Conservation (phyloP, 1,140 invertebrate species). For the Watersipora subatra region DNA sequence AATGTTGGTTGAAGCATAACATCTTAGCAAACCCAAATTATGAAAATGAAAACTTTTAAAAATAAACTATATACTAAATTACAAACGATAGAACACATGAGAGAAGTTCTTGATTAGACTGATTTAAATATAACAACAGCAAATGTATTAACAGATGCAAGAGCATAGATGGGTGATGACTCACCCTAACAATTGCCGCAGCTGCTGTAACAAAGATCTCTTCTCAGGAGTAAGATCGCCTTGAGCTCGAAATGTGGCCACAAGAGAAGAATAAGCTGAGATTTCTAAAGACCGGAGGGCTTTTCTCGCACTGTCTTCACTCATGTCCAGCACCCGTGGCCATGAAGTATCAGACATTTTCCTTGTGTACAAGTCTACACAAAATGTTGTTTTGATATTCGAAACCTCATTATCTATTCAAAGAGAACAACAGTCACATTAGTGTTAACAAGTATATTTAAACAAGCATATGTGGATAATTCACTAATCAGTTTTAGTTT, state of each 20-base stretch:
- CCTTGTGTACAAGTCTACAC: too few relatives aligned
- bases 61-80: not conserved
- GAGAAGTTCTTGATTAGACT: too few relatives aligned
- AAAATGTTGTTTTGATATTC: too few relatives aligned
- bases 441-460: too few relatives aligned
- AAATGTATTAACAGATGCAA: too few relatives aligned
- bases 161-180: too few relatives aligned
- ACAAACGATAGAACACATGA: not conserved
- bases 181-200: constrained; percentile 55
- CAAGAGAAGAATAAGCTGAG: constrained; percentile 73
- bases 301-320: constrained; percentile 68
- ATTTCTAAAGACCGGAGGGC: constrained; percentile 72
- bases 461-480: too few relatives aligned
- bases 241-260: constrained; percentile 78
- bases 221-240: constrained; percentile 69
- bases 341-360: constrained; percentile 47
- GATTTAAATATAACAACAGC: too few relatives aligned
- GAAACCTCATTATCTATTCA: too few relatives aligned
- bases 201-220: constrained; percentile 65
- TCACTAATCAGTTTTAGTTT: too few relatives aligned
- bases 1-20: constrained; percentile 11
- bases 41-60: not conserved
- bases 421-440: too few relatives aligned
- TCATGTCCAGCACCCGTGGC: constrained; percentile 58
- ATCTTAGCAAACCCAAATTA: constrained; percentile 7